phyloP scores from a whole-genome alignment of 2,113 vertebrate genomes.

The Rhinolophus sinicus region DNA sequence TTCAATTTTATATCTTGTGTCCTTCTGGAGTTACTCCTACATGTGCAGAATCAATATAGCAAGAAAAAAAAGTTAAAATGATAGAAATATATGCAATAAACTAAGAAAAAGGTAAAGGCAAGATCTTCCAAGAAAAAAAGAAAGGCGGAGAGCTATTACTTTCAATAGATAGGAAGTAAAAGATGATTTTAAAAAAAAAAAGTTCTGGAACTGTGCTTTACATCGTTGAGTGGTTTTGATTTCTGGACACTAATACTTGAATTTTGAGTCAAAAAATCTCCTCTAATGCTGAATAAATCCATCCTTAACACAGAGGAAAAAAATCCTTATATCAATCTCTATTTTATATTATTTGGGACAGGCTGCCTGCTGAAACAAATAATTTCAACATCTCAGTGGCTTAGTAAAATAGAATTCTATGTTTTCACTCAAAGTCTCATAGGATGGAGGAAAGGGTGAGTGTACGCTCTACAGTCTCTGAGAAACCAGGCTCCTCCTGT shows the following conservation, averaged over 20 bases:
- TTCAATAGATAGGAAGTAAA: constrained; percentile 36
- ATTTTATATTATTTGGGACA: constrained; percentile 1
- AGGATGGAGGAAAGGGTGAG: neutral
- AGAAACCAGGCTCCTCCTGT: neutral
- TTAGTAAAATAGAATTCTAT: neutral
- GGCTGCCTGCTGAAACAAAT: constrained; percentile 19
- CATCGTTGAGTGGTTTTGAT: constrained; percentile 38
- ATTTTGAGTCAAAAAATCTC: constrained; percentile 51
- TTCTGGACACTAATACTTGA: neutral
- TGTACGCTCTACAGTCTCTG: neutral
- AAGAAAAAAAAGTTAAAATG: neutral
- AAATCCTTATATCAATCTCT: neutral
- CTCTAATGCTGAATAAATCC: constrained; percentile 16
- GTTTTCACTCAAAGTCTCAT: neutral
- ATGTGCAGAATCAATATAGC: neutral
- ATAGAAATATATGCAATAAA: neutral
- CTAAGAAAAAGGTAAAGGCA: constrained; percentile 1
- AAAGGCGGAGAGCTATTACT: neutral
- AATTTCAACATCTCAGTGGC: neutral
- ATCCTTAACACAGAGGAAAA: neutral
- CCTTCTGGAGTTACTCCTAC: neutral
- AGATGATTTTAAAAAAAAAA: neutral
- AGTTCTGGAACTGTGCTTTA: neutral
- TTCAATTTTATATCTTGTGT: neutral
- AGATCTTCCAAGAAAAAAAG: neutral